Conservation (phyloP, 2,888 invertebrate species). For the Sphecodes monilicornis region DNA sequence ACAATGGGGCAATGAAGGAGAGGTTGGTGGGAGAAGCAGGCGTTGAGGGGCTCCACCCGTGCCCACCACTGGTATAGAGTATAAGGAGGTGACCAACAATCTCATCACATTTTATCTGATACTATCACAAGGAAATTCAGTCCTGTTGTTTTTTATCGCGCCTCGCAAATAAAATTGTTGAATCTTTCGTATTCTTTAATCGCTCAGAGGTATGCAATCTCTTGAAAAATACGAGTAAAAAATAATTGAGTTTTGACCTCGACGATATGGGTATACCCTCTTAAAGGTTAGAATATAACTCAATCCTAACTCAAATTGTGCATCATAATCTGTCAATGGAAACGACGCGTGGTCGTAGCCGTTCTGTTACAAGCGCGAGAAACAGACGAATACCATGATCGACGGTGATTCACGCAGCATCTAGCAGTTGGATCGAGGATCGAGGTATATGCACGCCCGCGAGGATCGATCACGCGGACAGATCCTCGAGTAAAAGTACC, state of each 20-base stretch:
- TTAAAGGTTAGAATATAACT: neutral
- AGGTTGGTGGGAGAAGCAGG: too few relatives aligned
- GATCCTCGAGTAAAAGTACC: slow-evolving; percentile 73
- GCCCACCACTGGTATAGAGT: too few relatives aligned
- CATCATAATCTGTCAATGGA: neutral
- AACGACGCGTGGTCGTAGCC: neutral
- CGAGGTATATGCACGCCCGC: slow-evolving; percentile 14
- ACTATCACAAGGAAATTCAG: too few relatives aligned
- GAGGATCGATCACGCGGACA: slow-evolving; percentile 69
- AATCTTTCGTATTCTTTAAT: too few relatives aligned
- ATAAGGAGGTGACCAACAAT: too few relatives aligned
- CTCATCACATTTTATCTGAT: too few relatives aligned
- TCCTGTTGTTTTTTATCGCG: too few relatives aligned
- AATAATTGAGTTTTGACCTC: neutral
- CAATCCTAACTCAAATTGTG: neutral
- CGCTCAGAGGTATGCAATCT: neutral
- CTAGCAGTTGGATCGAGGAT: slow-evolving; percentile 8
- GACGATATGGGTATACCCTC: neutral
- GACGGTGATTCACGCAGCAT: slow-evolving; percentile 30
- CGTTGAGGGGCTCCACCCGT: too few relatives aligned
- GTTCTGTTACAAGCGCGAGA: neutral
- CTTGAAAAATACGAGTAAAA: neutral
- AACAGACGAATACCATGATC: slow-evolving; percentile 11
- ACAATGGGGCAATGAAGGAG: too few relatives aligned
- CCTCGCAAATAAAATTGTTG: too few relatives aligned